Base-by-base conservation (phyloP, 2,113 vertebrate genomes). In the Thamnaconus septentrionalis region DNA sequence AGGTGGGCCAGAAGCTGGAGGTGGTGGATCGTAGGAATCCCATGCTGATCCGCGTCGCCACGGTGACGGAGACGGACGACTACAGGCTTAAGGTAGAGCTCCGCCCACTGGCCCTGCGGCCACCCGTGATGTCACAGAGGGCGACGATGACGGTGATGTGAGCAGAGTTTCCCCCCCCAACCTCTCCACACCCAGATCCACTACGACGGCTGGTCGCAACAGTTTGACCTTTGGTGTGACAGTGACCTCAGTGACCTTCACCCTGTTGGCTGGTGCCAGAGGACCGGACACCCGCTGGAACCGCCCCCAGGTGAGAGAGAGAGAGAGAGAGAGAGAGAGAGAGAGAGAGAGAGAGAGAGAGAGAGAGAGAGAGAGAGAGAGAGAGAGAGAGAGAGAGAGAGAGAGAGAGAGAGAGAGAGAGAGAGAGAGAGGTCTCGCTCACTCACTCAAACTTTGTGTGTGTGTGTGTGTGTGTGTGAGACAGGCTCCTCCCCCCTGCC, bases 11-110 rank as follows among this genome's bases (percentile, higher is more conserved):
- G 43, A 94, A 90, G 72, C 65, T 96, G 53, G 95, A 96, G 80
- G 89, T 88, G 0, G 94, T 96, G 10, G 95, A 96, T 87, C 88
- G 85, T 64, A 87, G 94, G 61, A 87, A 87, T 41, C 93, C 94
- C 7, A 90, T 94, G 91, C 62, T 95, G 80, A 90, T 95, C 72
- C 90, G 94, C 3, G 94, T 94, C 10, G 92, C 93, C 69, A 93
- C 92, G 0, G 69, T 95, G 5, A 69, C 79, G 1, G 91, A 94
- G 46, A 90, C 60, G 45, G 93, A 95, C 2, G 91, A 93, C 79
- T 79, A 93, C 80, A 90, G 90, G 4, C 59, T 96, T 53, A 94
- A 95, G 93, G 94, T 88, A 71, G 44, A 0, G 39, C 3, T 0
- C 7, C 6, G 18, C 45, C 41, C 5, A 10, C 46, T 6, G 49